Base-by-base conservation (phyloP, 2,888 invertebrate genomes). In the Allolobophora icterica region DNA sequence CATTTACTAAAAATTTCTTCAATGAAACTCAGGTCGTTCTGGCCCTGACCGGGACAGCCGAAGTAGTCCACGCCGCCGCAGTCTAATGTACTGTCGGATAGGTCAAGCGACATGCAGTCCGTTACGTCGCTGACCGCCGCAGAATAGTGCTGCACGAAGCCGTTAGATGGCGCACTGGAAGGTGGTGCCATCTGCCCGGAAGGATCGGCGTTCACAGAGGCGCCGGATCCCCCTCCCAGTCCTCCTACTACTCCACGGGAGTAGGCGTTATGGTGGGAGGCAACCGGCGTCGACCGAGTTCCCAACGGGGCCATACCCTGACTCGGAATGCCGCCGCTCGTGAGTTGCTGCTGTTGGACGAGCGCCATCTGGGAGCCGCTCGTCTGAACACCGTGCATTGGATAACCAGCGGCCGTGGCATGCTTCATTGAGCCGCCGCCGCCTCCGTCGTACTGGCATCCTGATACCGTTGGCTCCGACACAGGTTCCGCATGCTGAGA, bases 51-150 rank as follows among this genome's bases (percentile, higher is more conserved):
- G 21, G 38, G 35, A 38, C 87, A 87, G 35, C 38, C 38, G 35
- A 87, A 87, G 35, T 87, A 87, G 87, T 87, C 87, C 35, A 87
- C 87, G 35, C 87, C 87, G 30, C 87, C 87, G 38, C 87, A 87
- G 87, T 87, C 87, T 35, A 87, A 38, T 8, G 34, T 17, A 34
- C 87, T n/a, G 35, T 87, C 87, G 6, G 87, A 30, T 5, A 87
- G 87, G 35, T 34, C 87, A 19, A 87, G 38, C 87, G 87, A 33
- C 87, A 87, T 34, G 38, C 87, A 87, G 87, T 87, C 87, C 87
- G 87, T 87, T 4, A 34, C 71, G 71, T 71, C 71, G n/a, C 71
- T 71, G 71, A 71, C 71, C 71, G 71, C 8, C 71, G 71, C 8
- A 30, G 71, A 71, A n/a, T 71, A 71, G 71, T 71, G 71, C n/a